phyloP scores from a whole-genome alignment of 2,888 invertebrate genomes.

The Luperina nickerlii region DNA sequence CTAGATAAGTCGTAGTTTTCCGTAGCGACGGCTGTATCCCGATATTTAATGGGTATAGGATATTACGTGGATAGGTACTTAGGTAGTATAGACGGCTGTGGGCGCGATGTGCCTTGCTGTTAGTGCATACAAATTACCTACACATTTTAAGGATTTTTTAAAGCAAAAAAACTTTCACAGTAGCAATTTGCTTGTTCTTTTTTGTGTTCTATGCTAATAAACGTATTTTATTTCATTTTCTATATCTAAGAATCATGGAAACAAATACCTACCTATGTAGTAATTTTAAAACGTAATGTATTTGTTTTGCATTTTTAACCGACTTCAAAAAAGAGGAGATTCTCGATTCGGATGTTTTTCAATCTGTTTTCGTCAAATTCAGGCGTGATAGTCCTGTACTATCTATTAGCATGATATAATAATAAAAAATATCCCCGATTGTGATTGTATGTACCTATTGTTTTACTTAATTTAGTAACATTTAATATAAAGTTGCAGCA shows the following conservation, averaged over 20 bases:
- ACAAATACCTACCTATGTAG: neutral
- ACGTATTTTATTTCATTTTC: neutral
- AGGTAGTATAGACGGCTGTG: slow-evolving; percentile 32
- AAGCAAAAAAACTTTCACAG: neutral
- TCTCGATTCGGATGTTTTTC: no score
- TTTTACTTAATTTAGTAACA: neutral
- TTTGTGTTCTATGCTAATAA: no score
- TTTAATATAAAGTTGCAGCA: neutral
- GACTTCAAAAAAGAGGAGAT: no score
- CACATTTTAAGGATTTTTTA: neutral
- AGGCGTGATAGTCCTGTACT: neutral
- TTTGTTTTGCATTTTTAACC: neutral
- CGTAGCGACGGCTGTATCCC: slow-evolving; percentile 37
- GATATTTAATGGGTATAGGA: slow-evolving; percentile 37
- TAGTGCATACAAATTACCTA: neutral
- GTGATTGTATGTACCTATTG: no score
- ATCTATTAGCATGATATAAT: no score
- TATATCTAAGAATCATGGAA: neutral
- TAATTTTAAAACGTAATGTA: neutral
- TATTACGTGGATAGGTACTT: slow-evolving; percentile 38
- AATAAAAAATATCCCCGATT: no score
- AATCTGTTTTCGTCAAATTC: neutral
- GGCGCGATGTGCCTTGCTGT: neutral
- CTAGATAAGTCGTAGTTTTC: slow-evolving; percentile 24
- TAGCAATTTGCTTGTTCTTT: neutral